A percentile compares a stretch with the other conserved stretches of the same genome.
Conservation (phyloP, 2,113 vertebrate genomes). For the Crotalus tigris region DNA sequence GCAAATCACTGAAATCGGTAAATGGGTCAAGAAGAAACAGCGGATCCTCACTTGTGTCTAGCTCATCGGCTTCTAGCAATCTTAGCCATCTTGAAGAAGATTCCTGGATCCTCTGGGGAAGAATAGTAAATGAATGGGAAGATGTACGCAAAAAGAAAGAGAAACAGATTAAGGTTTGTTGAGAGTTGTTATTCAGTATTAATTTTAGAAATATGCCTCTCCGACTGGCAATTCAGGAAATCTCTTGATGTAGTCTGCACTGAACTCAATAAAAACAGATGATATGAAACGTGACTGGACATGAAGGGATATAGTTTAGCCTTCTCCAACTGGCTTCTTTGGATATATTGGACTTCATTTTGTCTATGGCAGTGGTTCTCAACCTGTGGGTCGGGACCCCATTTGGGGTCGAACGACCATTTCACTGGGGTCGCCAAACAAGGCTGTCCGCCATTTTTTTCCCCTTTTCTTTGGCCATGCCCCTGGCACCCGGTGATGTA, state of each 20-base stretch:
- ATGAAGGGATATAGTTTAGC: neutral
- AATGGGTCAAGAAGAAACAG: constrained; percentile 96
- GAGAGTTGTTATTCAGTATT: neutral
- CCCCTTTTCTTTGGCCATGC: too few relatives aligned
- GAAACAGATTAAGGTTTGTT: constrained; percentile 92
- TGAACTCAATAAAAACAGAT: neutral
- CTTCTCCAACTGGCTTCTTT: neutral
- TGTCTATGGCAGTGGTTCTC: too few relatives aligned
- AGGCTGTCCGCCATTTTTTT: too few relatives aligned
- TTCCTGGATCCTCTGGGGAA: constrained; percentile 94
- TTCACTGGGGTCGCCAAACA: too few relatives aligned
- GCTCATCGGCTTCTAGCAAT: constrained; percentile 97
- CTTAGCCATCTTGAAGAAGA: constrained; percentile 98
- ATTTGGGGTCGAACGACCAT: too few relatives aligned
- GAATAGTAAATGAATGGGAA: constrained; percentile 98
- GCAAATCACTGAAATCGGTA: constrained; percentile 92
- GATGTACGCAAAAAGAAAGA: constrained; percentile 97
- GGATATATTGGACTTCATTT: too few relatives aligned
- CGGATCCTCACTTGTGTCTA: constrained; percentile 95
- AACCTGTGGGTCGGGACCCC: too few relatives aligned
- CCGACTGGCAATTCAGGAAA: neutral
- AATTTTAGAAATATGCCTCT: neutral
- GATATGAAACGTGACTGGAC: neutral
- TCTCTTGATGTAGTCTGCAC: neutral
- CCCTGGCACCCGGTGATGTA: too few relatives aligned